phyloP scores from a whole-genome alignment of 2,797 vertebrate species.

The Valencia hispanica region DNA sequence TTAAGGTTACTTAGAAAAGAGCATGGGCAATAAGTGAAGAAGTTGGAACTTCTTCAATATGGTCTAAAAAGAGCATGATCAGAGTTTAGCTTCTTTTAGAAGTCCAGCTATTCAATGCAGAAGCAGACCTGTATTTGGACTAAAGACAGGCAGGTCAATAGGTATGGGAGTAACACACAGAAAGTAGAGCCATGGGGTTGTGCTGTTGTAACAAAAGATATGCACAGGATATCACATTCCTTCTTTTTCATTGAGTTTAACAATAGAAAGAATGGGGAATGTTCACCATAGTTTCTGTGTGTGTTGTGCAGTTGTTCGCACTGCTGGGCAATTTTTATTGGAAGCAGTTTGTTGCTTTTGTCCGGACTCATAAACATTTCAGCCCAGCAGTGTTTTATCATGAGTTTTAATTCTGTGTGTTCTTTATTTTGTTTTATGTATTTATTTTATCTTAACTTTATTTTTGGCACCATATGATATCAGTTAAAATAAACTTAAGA shows the following conservation, averaged over 20 bases:
- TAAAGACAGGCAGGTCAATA: constrained; percentile 68
- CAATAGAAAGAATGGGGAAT: constrained; percentile 77
- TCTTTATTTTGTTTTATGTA: too few relatives aligned
- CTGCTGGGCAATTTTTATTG: constrained; percentile 41
- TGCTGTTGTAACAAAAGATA: constrained; percentile 78
- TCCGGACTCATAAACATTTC: constrained; percentile 10
- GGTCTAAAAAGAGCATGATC: constrained; percentile 10
- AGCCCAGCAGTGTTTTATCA: not conserved
- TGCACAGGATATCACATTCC: constrained; percentile 82
- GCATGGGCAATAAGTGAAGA: constrained; percentile 2
- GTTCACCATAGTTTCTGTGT: constrained; percentile 59
- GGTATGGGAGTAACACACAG: constrained; percentile 60
- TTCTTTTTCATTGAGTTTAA: constrained; percentile 69
- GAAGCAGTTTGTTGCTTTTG: constrained; percentile 40
- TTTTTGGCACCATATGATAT: not conserved
- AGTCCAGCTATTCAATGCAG: constrained; percentile 31
- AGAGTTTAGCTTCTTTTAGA: constrained; percentile 28
- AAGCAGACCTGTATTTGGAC: constrained; percentile 50
- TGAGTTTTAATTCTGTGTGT: not conserved
- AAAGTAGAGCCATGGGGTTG: constrained; percentile 68
- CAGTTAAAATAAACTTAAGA: not conserved
- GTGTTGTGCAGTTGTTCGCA: constrained; percentile 39
- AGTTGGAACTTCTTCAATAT: not conserved
- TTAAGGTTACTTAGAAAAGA: constrained; percentile 28
- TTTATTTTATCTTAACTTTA: not conserved